Evolutionary conservation across 2,113 vertebrate genomes (phyloP).

Genomic region (Harpagus bidentatus): DNA sequence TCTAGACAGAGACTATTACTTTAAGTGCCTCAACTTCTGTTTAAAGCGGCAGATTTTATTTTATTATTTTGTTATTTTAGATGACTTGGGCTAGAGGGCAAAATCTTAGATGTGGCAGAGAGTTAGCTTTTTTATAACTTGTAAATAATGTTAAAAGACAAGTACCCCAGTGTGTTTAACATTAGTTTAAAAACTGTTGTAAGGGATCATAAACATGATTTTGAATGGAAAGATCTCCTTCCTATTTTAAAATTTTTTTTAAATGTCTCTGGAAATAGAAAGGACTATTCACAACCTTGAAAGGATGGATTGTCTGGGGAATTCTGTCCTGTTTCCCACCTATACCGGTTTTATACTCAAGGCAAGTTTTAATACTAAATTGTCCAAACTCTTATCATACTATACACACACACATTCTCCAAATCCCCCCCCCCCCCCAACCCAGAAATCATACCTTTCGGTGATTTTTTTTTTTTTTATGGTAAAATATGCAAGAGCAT

Average conservation of each 20-base stretch:
- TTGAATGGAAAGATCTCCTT: neutral
- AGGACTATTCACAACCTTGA: neutral
- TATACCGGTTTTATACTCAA: neutral
- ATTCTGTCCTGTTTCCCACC: neutral
- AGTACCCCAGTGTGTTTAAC: neutral
- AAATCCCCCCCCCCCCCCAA: accelerated
- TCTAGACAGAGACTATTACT: neutral
- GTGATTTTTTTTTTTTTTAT: neutral
- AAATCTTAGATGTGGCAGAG: neutral
- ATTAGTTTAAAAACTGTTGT: neutral
- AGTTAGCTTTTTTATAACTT: neutral
- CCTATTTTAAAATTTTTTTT: neutral
- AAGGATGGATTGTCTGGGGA: neutral
- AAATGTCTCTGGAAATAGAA: neutral
- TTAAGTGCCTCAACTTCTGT: neutral
- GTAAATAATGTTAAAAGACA: neutral
- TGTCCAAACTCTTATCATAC: neutral
- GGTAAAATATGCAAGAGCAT: neutral
- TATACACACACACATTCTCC: neutral
- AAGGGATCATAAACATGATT: neutral
- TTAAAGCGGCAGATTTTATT: neutral
- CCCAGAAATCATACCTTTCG: neutral
- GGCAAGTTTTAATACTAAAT: neutral
- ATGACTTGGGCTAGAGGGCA: neutral
- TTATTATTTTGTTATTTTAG: neutral